Evolutionary conservation across 1,140 invertebrate genomes (phyloP).

Genomic region (Bombus soroeensis): DNA sequence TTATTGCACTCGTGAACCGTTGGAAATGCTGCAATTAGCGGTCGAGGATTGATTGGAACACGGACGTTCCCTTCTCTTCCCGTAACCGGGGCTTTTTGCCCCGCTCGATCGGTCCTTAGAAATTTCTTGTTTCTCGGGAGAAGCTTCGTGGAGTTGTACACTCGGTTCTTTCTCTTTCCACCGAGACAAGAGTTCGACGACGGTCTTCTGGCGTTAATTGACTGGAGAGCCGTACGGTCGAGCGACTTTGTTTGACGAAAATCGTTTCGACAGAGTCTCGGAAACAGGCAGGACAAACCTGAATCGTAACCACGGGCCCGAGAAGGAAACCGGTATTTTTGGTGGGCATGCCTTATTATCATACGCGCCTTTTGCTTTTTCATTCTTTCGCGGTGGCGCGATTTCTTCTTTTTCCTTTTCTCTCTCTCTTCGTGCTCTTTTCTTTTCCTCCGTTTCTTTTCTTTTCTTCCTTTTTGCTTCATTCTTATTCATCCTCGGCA

Average conservation of each 20-base stretch:
- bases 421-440: background rate
- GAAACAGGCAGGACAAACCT: conserved; percentile 62
- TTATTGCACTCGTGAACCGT: background rate
- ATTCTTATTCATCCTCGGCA: background rate
- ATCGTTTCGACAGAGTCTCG: conserved; percentile 65
- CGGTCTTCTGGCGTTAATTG: conserved; percentile 64
- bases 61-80: background rate
- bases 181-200: conserved; percentile 41
- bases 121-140: conserved; percentile 38
- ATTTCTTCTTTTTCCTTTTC: background rate
- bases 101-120: conserved; percentile 21
- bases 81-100: background rate
- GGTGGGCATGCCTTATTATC: conserved; percentile 65
- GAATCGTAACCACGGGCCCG: conserved; percentile 65
- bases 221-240: conserved; percentile 63
- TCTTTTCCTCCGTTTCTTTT: background rate
- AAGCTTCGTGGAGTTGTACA: background rate
- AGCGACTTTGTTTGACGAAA: conserved; percentile 70
- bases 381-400: conserved; percentile 52
- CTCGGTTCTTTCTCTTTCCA: no score
- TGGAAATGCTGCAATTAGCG: conserved; percentile 53
- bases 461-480: background rate
- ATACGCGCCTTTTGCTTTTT: conserved; percentile 61
- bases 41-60: conserved; percentile 41
- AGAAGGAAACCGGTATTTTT: conserved; percentile 69